Conservation (phyloP, 2,888 invertebrate species). For the Eristalis tenax region DNA sequence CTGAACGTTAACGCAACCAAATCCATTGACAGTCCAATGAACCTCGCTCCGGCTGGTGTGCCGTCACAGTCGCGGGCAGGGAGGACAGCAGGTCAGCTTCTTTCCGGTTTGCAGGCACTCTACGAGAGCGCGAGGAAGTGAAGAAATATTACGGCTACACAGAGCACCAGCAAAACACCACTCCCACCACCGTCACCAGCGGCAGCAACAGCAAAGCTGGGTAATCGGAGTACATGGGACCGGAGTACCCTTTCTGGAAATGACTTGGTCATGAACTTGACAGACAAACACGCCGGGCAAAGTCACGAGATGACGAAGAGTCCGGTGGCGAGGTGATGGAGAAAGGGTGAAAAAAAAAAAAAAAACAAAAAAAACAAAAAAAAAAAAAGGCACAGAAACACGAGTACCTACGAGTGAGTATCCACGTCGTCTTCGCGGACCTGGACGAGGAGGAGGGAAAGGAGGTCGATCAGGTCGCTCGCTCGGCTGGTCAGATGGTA, state of each 20-base stretch:
- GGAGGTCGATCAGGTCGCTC: conserved; percentile 28
- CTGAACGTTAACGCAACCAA: not conserved
- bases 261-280: conserved; percentile 68
- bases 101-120: conserved; percentile 49
- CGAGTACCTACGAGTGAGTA: not conserved
- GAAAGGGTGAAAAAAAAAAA: not conserved
- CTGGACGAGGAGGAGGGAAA: not conserved
- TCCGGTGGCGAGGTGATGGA: not conserved
- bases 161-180: conserved; percentile 9
- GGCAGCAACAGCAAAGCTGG: not conserved
- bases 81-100: conserved; percentile 43
- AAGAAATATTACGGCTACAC: conserved; percentile 41
- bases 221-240: not conserved
- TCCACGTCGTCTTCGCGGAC: not conserved
- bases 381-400: conserved; percentile 18
- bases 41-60: not conserved
- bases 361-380: too few species aligned
- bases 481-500: not conserved
- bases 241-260: conserved; percentile 30
- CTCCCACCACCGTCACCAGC: conserved; percentile 22
- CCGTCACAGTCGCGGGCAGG: not conserved
- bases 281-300: conserved; percentile 56
- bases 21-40: conserved; percentile 48
- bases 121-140: conserved; percentile 50
- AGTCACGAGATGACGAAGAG: not conserved